Evolutionary conservation across 2,888 invertebrate species (phyloP).

Genomic region (Sphinx pinastri): DNA sequence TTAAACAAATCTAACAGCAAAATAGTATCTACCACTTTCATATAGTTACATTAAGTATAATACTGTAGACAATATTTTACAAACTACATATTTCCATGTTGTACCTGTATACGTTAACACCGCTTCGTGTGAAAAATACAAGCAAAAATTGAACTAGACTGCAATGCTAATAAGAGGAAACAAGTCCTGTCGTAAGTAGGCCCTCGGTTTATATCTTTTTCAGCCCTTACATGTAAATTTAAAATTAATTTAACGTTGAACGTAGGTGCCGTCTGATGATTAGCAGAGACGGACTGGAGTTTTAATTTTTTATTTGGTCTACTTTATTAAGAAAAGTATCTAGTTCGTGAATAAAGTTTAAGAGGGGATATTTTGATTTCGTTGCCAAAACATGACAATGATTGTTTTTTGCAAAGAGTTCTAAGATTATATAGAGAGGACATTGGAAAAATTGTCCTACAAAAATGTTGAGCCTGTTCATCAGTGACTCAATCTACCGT

Average conservation of each 20-base stretch:
- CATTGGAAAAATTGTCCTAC: too few relatives aligned
- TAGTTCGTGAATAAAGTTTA: not conserved
- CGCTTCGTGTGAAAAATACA: not conserved
- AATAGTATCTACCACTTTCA: too few relatives aligned
- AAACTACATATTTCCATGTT: too few relatives aligned
- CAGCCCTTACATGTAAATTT: slow-evolving; percentile 46
- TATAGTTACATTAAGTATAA: too few relatives aligned
- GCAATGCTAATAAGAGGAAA: slow-evolving; percentile 6
- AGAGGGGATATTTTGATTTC: not conserved
- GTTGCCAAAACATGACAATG: too few relatives aligned
- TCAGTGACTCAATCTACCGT: too few relatives aligned
- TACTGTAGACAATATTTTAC: too few relatives aligned
- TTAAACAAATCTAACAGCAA: too few relatives aligned
- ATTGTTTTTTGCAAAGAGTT: too few relatives aligned
- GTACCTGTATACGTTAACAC: not conserved
- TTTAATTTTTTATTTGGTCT: not conserved
- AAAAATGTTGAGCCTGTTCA: too few relatives aligned
- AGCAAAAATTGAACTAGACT: not conserved
- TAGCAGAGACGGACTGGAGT: slow-evolving; percentile 44
- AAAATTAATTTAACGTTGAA: slow-evolving; percentile 52
- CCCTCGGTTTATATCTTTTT: slow-evolving; percentile 44
- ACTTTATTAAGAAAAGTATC: too few relatives aligned
- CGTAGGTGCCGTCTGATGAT: slow-evolving; percentile 49
- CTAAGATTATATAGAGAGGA: too few relatives aligned
- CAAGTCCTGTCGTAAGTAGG: slow-evolving; percentile 27